Evolutionary conservation across 2,113 vertebrate genomes (phyloP).

Genomic region (Lutjanus erythropterus): DNA sequence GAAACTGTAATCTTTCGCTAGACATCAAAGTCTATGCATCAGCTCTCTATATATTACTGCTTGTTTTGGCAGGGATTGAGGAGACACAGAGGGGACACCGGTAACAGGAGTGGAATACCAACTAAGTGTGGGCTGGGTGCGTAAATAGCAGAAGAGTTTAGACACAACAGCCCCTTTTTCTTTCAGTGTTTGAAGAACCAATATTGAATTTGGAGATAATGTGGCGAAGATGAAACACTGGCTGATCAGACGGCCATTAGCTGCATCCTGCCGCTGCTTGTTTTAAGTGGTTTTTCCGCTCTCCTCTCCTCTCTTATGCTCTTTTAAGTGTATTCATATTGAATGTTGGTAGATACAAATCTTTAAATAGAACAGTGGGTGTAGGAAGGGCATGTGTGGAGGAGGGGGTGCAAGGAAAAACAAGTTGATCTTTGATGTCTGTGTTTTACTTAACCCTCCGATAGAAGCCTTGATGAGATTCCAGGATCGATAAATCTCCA

Average conservation of each 20-base stretch:
- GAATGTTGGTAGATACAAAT: constrained; percentile 47
- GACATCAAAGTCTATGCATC: constrained; percentile 36
- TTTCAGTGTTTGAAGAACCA: constrained; percentile 58
- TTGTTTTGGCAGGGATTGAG: constrained; percentile 54
- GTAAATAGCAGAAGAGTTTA: constrained; percentile 57
- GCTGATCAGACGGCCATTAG: constrained; percentile 70
- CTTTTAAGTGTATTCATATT: constrained; percentile 70
- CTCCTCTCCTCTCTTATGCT: constrained; percentile 28
- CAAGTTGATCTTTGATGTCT: constrained; percentile 74
- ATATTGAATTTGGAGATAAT: constrained; percentile 77
- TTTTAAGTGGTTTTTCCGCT: constrained; percentile 54
- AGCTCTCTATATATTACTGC: constrained; percentile 33
- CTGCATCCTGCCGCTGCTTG: constrained; percentile 47
- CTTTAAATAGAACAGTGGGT: constrained; percentile 59
- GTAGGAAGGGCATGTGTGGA: constrained; percentile 37
- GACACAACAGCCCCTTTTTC: constrained; percentile 38
- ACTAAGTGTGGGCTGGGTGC: constrained; percentile 39
- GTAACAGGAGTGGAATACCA: constrained; percentile 59
- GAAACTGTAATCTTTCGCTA: constrained; percentile 59
- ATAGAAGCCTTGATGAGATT: constrained; percentile 72
- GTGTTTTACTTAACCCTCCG: constrained; percentile 61
- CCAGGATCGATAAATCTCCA: constrained; percentile 70
- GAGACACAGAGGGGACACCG: constrained; percentile 27
- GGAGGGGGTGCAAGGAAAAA: constrained; percentile 53
- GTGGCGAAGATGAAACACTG: constrained; percentile 68